Evolutionary conservation across 2,113 vertebrate species (phyloP), one percentile per base, ranked within the genome.

Genomic region (Orcinus orca): DNA sequence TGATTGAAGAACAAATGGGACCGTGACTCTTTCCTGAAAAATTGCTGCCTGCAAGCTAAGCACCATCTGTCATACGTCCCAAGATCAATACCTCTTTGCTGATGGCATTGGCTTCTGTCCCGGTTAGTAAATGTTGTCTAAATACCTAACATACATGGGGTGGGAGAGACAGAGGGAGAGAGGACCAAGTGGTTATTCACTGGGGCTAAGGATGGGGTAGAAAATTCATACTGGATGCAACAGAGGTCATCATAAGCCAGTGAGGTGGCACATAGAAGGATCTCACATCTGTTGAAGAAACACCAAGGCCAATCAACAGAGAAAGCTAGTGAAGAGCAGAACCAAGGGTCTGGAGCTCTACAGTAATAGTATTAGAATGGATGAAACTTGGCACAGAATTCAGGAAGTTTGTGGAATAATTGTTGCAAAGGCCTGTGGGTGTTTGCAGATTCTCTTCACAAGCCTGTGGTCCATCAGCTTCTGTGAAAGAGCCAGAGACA

Each of bases 241-340:
- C 58, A 21, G 23, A 60, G 31, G 15, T 38, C 62, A 6, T 8
- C 36, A 20, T 2, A 4, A 36, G 14, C 41, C 3, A 11, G 6
- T 4, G 10, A 4, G 2, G 4, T 62, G 11, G 21, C 8, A 0
- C 1, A 11, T 1, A 65, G 50, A 67, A 76, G n/a, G 23, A 41
- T 14, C 77, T 55, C 73, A 33, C 25, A 44, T n/a, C 44, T 68
- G 55, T 31, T n/a, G 58, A 36, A 53, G n/a, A 50, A 62, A 58
- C 3, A 23, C 41, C 12, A 33, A 80, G 5, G 41, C 14, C 26
- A n/a, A 6, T 20, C 29, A 47, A 21, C 58, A 77, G 70, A 53
- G 15, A 58, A 55, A 36, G 25, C 29, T 4, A 62, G 58, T 25
- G 6, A 47, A 23, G 47, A 10, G 36, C 1, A 77, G 26, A 58